phyloP scores from a whole-genome alignment of 2,113 vertebrate species.

The Anolis carolinensis region DNA sequence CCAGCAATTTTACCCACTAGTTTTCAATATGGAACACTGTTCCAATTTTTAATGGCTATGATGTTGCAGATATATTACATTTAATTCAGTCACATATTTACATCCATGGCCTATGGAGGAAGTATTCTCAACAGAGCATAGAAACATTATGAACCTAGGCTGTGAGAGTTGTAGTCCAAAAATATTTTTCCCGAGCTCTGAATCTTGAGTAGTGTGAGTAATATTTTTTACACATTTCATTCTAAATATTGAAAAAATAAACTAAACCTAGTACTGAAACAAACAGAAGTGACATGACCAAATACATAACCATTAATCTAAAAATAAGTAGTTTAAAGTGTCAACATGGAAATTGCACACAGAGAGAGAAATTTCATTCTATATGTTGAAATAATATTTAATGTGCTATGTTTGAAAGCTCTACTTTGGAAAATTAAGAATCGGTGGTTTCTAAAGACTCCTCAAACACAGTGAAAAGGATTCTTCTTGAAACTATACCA shows the following conservation, averaged over 20 bases:
- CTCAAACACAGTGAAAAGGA: too few relatives aligned
- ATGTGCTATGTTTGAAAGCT: background rate
- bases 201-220: background rate
- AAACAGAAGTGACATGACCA: background rate
- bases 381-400: background rate
- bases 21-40: background rate
- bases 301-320: background rate
- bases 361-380: background rate
- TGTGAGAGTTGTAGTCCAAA: too few relatives aligned
- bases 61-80: background rate
- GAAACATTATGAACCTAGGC: too few relatives aligned
- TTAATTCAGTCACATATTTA: background rate
- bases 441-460: background rate
- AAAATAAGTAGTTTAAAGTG: background rate
- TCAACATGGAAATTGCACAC: background rate
- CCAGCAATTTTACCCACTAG: background rate
- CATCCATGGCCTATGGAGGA: too few relatives aligned
- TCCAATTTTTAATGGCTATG: background rate
- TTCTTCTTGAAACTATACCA: too few relatives aligned
- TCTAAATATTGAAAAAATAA: background rate
- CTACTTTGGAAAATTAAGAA: background rate
- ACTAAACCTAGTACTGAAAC: background rate
- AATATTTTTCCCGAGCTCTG: too few relatives aligned
- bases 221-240: background rate
- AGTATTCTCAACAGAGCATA: background rate